Evolutionary conservation across 1,140 invertebrate species (phyloP), one percentile per base, ranked within the genome.

Genomic region (Orius insidiosus): DNA sequence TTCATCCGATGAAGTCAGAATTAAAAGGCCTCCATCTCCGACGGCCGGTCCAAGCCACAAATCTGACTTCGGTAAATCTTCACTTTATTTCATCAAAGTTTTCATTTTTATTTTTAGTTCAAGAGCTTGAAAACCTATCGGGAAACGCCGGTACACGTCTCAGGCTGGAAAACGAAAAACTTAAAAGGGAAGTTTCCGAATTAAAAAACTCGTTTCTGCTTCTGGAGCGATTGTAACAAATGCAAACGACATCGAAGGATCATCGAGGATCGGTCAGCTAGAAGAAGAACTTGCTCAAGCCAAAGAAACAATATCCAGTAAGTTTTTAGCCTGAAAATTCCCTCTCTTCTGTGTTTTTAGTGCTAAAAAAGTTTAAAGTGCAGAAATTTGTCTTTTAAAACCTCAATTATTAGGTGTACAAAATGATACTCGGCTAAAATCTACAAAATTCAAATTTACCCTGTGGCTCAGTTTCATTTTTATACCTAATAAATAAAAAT

Each of bases 81-180:
- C 8, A 35, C n/a, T n/a, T n/a, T n/a, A n/a, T n/a, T n/a, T n/a
- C n/a, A n/a, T n/a, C n/a, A n/a, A n/a, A 47, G 11, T 31, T 32
- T 30, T 41, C n/a, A 24, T 18, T 46, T 13, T 46, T 39, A 46
- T 8, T 47, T 18, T 41, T 36, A 41, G 37, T 48, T 43, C n/a
- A 24, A 43, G 49, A 51, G 41, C 33, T 43, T n/a, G 46, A 47
- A 15, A 47, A 45, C 6, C 13, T 34, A 6, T 15, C 35, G 7
- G 24, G 46, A 24, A 54, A 53, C 39, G 36, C 46, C 9, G 45
- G 45, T 1, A 52, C 53, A 16, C 62, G 75, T 47, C 59, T 83
- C 5, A 67, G 74, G 36, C 56, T 72, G 45, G 74, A 79, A 54
- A 79, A 82, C 53, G 73, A 76, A 50, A 66, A 68, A 43, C 61